phyloP scores from a whole-genome alignment of 2,113 vertebrate genomes.

The Amblyopsis rosae region DNA sequence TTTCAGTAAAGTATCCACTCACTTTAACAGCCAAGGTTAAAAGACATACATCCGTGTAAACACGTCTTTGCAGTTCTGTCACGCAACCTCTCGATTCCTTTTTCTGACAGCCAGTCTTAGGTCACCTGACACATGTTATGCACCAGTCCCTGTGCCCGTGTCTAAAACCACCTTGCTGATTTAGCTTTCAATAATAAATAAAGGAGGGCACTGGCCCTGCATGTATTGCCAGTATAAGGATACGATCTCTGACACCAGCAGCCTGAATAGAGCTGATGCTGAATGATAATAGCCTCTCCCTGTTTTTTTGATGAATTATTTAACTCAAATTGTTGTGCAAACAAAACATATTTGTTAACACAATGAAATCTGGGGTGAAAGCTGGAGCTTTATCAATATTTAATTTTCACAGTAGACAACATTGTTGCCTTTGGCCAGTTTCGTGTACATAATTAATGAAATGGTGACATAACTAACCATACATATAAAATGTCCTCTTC shows the following conservation, averaged over 20 bases:
- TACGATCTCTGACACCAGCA: slow-evolving; percentile 69
- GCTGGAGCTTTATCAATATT: slow-evolving; percentile 73
- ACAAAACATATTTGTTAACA: slow-evolving; percentile 80
- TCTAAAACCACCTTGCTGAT: slow-evolving; percentile 49
- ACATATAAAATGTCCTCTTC: slow-evolving; percentile 26
- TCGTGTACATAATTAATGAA: slow-evolving; percentile 72
- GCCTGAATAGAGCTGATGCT: slow-evolving; percentile 39
- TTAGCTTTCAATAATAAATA: slow-evolving; percentile 72
- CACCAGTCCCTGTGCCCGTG: slow-evolving; percentile 55
- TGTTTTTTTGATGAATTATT: slow-evolving; percentile 72
- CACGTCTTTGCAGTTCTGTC: slow-evolving; percentile 50
- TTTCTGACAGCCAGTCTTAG: slow-evolving; percentile 38
- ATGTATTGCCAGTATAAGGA: slow-evolving; percentile 62
- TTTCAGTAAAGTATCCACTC: neutral
- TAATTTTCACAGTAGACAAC: slow-evolving; percentile 72
- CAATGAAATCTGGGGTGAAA: slow-evolving; percentile 72
- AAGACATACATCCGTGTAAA: slow-evolving; percentile 30
- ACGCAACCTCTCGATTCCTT: slow-evolving; percentile 30
- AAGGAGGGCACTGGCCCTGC: slow-evolving; percentile 60
- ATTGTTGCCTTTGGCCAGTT: slow-evolving; percentile 62
- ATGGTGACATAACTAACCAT: slow-evolving; percentile 49
- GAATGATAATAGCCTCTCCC: slow-evolving; percentile 69
- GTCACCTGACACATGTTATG: slow-evolving; percentile 57
- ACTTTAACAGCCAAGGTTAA: neutral
- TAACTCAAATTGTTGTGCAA: slow-evolving; percentile 73